phyloP scores from a whole-genome alignment of 2,113 vertebrate species.

The Steatornis caripensis region DNA sequence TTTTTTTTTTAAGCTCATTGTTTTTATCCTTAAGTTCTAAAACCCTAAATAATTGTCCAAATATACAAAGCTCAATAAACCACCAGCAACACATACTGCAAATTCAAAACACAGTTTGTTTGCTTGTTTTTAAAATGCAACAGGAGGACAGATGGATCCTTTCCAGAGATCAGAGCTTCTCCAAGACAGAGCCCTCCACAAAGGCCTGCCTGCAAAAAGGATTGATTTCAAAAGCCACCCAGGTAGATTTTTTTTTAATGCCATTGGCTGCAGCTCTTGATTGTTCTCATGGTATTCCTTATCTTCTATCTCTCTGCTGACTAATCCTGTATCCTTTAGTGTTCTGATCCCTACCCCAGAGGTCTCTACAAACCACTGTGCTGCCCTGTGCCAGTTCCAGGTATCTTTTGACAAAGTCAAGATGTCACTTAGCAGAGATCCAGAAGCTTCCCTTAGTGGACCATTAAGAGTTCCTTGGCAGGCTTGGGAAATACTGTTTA shows the following conservation, averaged over 20 bases:
- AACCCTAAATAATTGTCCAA: slow-evolving; percentile 76
- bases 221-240: background rate
- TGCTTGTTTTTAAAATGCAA: slow-evolving; percentile 40
- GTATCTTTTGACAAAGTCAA: background rate
- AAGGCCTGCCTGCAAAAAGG: background rate
- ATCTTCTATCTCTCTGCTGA: background rate
- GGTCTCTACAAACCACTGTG: background rate
- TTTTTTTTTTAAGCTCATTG: slow-evolving; percentile 58
- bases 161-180: background rate
- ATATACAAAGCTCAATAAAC: slow-evolving; percentile 82
- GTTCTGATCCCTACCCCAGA: background rate
- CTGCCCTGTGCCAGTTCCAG: background rate
- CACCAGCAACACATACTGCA: slow-evolving; percentile 66
- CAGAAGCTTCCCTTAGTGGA: background rate
- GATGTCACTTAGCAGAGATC: background rate
- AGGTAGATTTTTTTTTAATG: background rate
- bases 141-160: slow-evolving; percentile 32
- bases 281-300: background rate
- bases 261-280: background rate
- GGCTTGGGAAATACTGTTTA: background rate
- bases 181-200: background rate
- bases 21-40: slow-evolving; percentile 73
- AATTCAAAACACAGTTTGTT: slow-evolving; percentile 62
- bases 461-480: background rate
- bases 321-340: background rate